Evolutionary conservation across 2,113 vertebrate genomes (phyloP).

Genomic region (Noctilio leporinus): DNA sequence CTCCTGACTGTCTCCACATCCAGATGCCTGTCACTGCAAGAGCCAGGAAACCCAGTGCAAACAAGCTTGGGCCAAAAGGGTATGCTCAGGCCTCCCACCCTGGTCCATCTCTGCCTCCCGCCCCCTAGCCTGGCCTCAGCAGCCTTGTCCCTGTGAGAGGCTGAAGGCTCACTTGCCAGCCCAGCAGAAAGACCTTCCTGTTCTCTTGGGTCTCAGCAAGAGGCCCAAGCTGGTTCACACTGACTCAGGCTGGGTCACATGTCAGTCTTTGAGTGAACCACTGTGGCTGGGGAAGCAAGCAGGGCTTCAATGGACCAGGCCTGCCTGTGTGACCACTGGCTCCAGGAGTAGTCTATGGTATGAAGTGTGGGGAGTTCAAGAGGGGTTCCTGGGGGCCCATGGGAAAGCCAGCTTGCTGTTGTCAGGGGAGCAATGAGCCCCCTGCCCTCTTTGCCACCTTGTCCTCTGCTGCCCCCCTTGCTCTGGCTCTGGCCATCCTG

Average conservation of each 20-base stretch:
- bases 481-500: neutral
- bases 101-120: neutral
- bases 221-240: neutral
- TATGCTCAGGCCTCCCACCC: neutral
- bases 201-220: neutral
- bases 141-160: neutral
- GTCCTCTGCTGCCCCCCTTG: neutral
- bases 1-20: accelerated
- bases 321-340: neutral
- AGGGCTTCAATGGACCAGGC: neutral
- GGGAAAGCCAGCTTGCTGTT: neutral
- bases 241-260: neutral
- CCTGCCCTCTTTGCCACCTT: neutral
- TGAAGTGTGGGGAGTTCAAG: accelerated
- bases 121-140: neutral
- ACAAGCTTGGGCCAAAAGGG: neutral
- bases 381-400: no score
- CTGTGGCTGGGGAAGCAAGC: neutral
- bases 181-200: neutral
- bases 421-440: neutral
- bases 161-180: neutral
- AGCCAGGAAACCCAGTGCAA: neutral
- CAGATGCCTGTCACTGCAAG: neutral
- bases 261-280: neutral
- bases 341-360: no score